Conservation (phyloP, 2,888 invertebrate species). For the Drepana falcataria region DNA sequence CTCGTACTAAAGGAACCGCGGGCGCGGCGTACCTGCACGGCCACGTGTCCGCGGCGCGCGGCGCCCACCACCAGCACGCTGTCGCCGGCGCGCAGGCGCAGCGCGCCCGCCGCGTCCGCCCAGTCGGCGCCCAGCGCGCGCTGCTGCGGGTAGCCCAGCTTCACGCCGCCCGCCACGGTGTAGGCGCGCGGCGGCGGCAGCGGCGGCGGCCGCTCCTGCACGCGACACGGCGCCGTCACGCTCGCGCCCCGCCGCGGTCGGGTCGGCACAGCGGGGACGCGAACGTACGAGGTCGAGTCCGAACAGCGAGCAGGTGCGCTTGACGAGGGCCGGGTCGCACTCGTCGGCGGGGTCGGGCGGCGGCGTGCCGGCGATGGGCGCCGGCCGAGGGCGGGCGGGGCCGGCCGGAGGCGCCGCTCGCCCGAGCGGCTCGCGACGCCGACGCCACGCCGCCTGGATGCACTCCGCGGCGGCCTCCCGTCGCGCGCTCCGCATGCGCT, state of each 20-base stretch:
- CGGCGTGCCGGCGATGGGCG: conserved; percentile 93
- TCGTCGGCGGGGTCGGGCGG: conserved; percentile 91
- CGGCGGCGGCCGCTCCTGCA: conserved; percentile 92
- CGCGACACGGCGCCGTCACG: conserved; percentile 76
- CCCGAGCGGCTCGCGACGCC: conserved; percentile 82
- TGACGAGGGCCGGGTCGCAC: conserved; percentile 92
- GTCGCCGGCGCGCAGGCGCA: conserved; percentile 86
- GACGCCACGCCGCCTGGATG: conserved; percentile 92
- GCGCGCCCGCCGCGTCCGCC: conserved; percentile 72
- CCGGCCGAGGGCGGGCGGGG: conserved; percentile 88
- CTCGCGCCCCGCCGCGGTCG: conserved; percentile 9
- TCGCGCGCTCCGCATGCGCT: conserved; percentile 87
- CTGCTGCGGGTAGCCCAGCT: conserved; percentile 94
- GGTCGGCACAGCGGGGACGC: background rate
- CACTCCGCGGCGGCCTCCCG: conserved; percentile 89
- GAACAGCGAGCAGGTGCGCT: conserved; percentile 93
- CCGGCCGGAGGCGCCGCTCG: conserved; percentile 37
- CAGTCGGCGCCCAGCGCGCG: conserved; percentile 94
- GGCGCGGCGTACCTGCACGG: conserved; percentile 82
- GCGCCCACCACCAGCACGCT: conserved; percentile 92
- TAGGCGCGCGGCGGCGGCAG: conserved; percentile 94
- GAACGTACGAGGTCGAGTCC: conserved; percentile 88
- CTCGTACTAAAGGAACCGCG: too few species aligned
- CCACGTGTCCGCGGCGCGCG: conserved; percentile 91
- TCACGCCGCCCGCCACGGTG: conserved; percentile 93